Conservation (phyloP, 2,888 invertebrate genomes). For the Xestia sexstrigata region DNA sequence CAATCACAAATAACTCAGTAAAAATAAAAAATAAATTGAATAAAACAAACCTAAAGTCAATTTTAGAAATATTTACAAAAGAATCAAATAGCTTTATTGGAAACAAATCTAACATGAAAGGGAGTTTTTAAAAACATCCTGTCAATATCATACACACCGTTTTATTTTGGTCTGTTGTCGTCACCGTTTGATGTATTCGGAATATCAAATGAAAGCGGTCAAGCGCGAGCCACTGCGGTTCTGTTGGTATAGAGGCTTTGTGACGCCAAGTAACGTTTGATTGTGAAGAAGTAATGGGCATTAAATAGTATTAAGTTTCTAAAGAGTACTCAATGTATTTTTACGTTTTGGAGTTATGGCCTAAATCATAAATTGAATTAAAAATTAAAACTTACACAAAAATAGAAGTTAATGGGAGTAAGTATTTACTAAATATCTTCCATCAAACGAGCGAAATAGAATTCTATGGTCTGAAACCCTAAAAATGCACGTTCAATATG, state of each 20-base stretch:
- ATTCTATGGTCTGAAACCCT: not conserved
- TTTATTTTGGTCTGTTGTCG: constrained; percentile 41
- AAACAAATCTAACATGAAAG: constrained; percentile 46
- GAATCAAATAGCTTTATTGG: constrained; percentile 3
- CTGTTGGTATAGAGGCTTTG: not conserved
- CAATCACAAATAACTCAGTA: no score
- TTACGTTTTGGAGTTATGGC: not conserved
- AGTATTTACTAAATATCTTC: not conserved
- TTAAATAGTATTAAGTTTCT: not conserved
- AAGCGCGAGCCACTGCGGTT: constrained; percentile 20
- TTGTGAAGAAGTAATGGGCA: not conserved
- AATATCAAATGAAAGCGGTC: constrained; percentile 48
- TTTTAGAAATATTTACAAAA: constrained; percentile 9
- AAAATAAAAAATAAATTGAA: no score
- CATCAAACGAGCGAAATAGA: not conserved
- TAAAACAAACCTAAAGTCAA: not conserved
- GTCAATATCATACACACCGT: constrained; percentile 38
- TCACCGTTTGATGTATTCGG: constrained; percentile 49
- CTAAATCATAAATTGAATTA: no score
- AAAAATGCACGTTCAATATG: constrained; percentile 50
- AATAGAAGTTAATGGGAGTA: not conserved
- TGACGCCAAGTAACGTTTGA: not conserved
- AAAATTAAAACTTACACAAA: not conserved
- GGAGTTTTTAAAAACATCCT: constrained; percentile 28
- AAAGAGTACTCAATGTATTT: not conserved